phyloP scores from a whole-genome alignment of 2,113 vertebrate species.

The Channa argus region DNA sequence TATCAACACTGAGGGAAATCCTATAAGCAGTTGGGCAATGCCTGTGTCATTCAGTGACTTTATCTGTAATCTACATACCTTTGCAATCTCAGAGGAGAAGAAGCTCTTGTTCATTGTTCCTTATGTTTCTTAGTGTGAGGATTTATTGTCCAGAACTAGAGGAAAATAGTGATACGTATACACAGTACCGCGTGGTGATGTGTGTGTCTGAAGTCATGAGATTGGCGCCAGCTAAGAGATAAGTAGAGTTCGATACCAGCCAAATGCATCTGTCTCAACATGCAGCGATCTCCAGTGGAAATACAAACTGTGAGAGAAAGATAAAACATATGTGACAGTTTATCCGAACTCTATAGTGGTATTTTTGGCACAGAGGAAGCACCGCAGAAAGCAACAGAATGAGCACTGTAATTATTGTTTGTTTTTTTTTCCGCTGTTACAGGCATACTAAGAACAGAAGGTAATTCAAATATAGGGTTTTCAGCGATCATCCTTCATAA shows the following conservation, averaged over 20 bases:
- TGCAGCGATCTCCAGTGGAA: neutral
- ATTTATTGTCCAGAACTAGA: slow-evolving; percentile 42
- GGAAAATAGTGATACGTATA: slow-evolving; percentile 28
- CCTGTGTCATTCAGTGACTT: neutral
- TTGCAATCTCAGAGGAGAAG: neutral
- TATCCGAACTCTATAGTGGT: neutral
- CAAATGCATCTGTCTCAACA: slow-evolving; percentile 10
- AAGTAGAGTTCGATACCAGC: slow-evolving; percentile 17
- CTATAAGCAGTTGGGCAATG: slow-evolving; percentile 37
- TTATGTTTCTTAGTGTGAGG: slow-evolving; percentile 34
- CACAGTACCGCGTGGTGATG: slow-evolving; percentile 8
- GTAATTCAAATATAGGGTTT: slow-evolving; percentile 5
- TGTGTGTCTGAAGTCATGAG: slow-evolving; percentile 19
- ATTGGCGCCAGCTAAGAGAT: slow-evolving; percentile 29
- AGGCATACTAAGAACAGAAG: slow-evolving; percentile 18
- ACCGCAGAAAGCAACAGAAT: neutral
- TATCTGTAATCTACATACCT: slow-evolving; percentile 25
- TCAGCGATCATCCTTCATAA: slow-evolving; percentile 1
- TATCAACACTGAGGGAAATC: slow-evolving; percentile 58
- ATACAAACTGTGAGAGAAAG: neutral
- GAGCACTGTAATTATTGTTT: slow-evolving; percentile 11
- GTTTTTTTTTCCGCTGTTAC: slow-evolving; percentile 7
- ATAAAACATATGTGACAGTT: too few species aligned
- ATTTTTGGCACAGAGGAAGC: neutral
- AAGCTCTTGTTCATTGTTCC: slow-evolving; percentile 44